Conservation (phyloP, 2,888 invertebrate genomes). For the Orgyia antiqua region DNA sequence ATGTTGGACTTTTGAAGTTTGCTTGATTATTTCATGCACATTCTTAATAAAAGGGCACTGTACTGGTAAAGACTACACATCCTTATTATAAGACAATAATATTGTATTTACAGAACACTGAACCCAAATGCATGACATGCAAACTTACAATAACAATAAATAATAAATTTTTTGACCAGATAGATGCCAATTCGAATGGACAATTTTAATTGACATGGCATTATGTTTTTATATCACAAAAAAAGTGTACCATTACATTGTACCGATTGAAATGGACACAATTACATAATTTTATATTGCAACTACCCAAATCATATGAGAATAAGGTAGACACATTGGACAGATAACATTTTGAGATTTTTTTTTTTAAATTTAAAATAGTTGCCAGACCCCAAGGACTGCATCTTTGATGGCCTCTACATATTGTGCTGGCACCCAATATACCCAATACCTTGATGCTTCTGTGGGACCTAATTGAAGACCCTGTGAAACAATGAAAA, state of each 20-base stretch:
- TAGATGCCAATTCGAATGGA: slow-evolving; percentile 66
- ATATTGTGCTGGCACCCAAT: slow-evolving; percentile 96
- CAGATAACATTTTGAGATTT: slow-evolving; percentile 26
- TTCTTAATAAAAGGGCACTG: too few relatives aligned
- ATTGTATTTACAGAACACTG: slow-evolving; percentile 47
- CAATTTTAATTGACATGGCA: slow-evolving; percentile 76
- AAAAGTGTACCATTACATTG: slow-evolving; percentile 52
- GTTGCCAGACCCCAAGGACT: slow-evolving; percentile 91
- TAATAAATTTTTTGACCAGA: slow-evolving; percentile 69
- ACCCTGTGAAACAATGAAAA: slow-evolving; percentile 76
- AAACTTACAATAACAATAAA: slow-evolving; percentile 67
- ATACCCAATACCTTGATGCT: slow-evolving; percentile 94
- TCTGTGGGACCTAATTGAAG: slow-evolving; percentile 94
- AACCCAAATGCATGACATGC: slow-evolving; percentile 63
- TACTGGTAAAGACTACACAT: too few relatives aligned
- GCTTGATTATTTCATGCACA: too few relatives aligned
- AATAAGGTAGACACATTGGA: slow-evolving; percentile 48
- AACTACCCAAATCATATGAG: slow-evolving; percentile 60
- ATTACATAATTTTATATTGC: slow-evolving; percentile 56
- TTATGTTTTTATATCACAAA: slow-evolving; percentile 66
- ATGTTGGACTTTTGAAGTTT: too few relatives aligned
- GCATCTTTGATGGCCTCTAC: slow-evolving; percentile 94
- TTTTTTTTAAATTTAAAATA: slow-evolving; percentile 82
- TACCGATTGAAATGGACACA: slow-evolving; percentile 50
- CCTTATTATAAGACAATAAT: slow-evolving; percentile 23